phyloP scores from a whole-genome alignment of 2,888 invertebrate species.

The Aphidius colemani region DNA sequence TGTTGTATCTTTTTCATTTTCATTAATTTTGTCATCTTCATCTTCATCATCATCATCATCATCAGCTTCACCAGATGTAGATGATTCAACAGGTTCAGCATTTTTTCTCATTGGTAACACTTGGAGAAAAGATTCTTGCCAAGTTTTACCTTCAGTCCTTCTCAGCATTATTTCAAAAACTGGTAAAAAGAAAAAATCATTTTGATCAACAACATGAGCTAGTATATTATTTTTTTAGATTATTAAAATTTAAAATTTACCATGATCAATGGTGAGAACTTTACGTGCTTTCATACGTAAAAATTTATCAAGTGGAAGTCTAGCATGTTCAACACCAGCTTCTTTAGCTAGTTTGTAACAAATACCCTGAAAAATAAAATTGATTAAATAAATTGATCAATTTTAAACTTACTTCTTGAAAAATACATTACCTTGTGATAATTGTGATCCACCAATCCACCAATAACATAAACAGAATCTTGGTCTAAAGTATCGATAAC shows the following conservation, averaged over 20 bases:
- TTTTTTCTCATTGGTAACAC: slow-evolving; percentile 81
- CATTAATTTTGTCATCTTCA: neutral
- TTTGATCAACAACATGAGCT: neutral
- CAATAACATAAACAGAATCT: slow-evolving; percentile 88
- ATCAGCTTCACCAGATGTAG: neutral
- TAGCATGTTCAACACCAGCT: slow-evolving; percentile 78
- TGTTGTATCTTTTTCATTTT: no score
- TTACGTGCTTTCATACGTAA: slow-evolving; percentile 90
- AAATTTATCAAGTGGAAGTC: slow-evolving; percentile 87
- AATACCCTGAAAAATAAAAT: slow-evolving; percentile 67
- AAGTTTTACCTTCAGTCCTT: slow-evolving; percentile 76
- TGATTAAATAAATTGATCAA: neutral
- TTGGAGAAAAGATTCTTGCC: slow-evolving; percentile 78
- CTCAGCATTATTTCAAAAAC: slow-evolving; percentile 83
- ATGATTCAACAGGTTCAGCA: slow-evolving; percentile 60
- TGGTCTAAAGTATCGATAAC: slow-evolving; percentile 75
- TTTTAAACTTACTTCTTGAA: slow-evolving; percentile 10
- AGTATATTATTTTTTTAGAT: neutral
- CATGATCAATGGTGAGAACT: slow-evolving; percentile 95
- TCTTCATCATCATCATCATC: neutral
- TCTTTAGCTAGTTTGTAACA: slow-evolving; percentile 82
- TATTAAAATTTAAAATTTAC: slow-evolving; percentile 59
- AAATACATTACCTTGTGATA: slow-evolving; percentile 73
- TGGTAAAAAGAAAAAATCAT: slow-evolving; percentile 58
- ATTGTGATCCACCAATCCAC: slow-evolving; percentile 97